Base-by-base conservation (phyloP, 2,113 vertebrate genomes). In the Argyrosomus japonicus region DNA sequence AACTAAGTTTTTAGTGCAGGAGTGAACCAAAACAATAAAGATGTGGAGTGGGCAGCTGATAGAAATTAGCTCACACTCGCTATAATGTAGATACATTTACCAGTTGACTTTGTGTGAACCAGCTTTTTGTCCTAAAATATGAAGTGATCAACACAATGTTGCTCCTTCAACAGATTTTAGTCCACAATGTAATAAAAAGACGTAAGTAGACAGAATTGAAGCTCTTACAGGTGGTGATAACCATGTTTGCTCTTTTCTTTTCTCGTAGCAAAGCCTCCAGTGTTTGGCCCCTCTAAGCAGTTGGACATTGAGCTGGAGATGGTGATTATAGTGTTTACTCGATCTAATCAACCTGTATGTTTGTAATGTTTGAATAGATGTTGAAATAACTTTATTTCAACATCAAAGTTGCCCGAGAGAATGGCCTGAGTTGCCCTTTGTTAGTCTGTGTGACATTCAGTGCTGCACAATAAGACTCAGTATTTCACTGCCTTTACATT, bases 301-400 rank as follows among this genome's bases (percentile, higher is more conserved):
- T 68, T 99, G 93, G 98, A 99, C 84, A 92, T 99, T 0, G 98
- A 99, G 86, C 82, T 99, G 88, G 98, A 99, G 92, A 99, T 99
- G 98, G 98, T 99, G 87, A 96, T 94, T 60, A 23, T 15, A 23
- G 2, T 63, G 8, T 75, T 82, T 77, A 40, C 58, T 84, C 67
- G 3, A 74, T 50, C 12, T 19, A 48, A 45, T 43, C 60, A 11
- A 40, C 11, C 32, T 45, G 17, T 7, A 3, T 57, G 27, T 40
- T 53, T 75, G 15, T 71, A 18, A 32, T 7, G 50, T 78, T 73
- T 77, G 3, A 60, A 27, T 40, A 45, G 63, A 50, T 75, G 23
- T 23, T 45, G 14, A 50, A 77, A 77, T 57, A 21, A 56, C 4
- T 7, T 76, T 1, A 62, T 36, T 73, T 29, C 40, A 77, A 60